Evolutionary conservation across 2,797 vertebrate species (phyloP).

Genomic region (Phataginus tetradactyla): DNA sequence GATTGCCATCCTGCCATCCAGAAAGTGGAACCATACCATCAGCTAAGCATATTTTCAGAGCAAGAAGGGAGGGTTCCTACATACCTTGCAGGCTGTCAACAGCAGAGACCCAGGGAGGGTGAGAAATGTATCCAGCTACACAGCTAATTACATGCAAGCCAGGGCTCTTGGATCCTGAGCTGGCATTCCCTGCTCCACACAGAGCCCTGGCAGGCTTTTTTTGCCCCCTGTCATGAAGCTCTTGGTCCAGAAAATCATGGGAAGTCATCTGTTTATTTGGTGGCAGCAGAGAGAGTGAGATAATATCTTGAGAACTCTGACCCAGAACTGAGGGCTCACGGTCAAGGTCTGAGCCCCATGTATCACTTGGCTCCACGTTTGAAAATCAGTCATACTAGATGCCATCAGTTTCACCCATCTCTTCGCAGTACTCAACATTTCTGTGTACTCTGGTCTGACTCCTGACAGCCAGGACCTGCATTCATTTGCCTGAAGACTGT

Average conservation of each 20-base stretch:
- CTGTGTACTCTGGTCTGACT: too few relatives aligned
- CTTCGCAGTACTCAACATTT: not conserved
- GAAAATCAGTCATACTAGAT: not conserved
- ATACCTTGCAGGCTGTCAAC: too few relatives aligned
- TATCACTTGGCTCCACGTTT: not conserved
- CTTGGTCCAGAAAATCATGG: not conserved
- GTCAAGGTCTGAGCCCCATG: not conserved
- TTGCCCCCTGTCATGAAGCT: not conserved
- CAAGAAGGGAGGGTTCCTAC: not conserved
- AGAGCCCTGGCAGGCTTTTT: not conserved
- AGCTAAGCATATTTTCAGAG: not conserved
- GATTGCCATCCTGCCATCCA: not conserved
- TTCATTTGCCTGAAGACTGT: not conserved
- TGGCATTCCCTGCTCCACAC: rapidly evolving
- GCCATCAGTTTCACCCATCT: too few relatives aligned
- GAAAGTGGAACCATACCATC: not conserved
- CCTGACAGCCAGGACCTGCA: not conserved
- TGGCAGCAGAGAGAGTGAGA: not conserved
- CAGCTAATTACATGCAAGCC: not conserved
- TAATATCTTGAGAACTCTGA: not conserved
- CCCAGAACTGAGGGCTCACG: not conserved
- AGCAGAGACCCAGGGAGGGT: not conserved
- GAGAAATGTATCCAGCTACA: not conserved
- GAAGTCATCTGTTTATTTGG: not conserved
- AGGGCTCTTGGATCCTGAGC: not conserved